Evolutionary conservation across 2,113 vertebrate species (phyloP), one percentile per base, ranked within the genome.

Genomic region (Kryptolebias marmoratus): DNA sequence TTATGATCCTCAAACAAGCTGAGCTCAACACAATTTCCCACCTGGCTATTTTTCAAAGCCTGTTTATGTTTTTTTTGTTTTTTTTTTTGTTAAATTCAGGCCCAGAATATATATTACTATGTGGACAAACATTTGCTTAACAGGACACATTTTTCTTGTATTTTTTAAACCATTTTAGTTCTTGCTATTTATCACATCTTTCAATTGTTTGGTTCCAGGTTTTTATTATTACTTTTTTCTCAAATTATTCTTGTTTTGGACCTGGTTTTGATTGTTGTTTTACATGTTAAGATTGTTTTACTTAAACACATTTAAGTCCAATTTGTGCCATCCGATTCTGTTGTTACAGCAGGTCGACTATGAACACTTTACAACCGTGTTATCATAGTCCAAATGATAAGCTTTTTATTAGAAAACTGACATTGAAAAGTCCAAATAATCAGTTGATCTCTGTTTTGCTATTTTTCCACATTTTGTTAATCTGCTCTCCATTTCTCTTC

Each of bases 11-110:
- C 82, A 75, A 87, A 91, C 92, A 78, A 6, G 92, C 92, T 92
- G 91, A 94, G 90, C 82, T 89, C 86, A 88, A 93, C 89, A 89
- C 83, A 90, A 90, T 90, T 75, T 60, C 62, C 80, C 64, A 87
- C 91, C 85, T 89, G 88, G 91, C 88, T 87, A 92, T 93, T 93
- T 90, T 92, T 93, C 91, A 93, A 90, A 84, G 82, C 74, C 55
- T 84, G 86, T 84, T 80, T 32, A 9, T 42, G 10, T 42, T 42
- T 42, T 9, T 42, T 42, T 42, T 8, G 8, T 42, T 42, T 50
- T 87, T 83, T 91, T 79, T 69, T 30, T 84, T 82, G 88, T 85
- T 87, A 36, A 36, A 90, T 92, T 87, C 83, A 59, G 68, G 36
- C 78, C 70, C 67, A 63, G 42, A 79, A 76, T 42, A 7, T 7